A percentile compares a stretch with the other conserved stretches of the same genome.
phyloP scores from a whole-genome alignment of 2,113 vertebrate species.

The Epinephelus lanceolatus region DNA sequence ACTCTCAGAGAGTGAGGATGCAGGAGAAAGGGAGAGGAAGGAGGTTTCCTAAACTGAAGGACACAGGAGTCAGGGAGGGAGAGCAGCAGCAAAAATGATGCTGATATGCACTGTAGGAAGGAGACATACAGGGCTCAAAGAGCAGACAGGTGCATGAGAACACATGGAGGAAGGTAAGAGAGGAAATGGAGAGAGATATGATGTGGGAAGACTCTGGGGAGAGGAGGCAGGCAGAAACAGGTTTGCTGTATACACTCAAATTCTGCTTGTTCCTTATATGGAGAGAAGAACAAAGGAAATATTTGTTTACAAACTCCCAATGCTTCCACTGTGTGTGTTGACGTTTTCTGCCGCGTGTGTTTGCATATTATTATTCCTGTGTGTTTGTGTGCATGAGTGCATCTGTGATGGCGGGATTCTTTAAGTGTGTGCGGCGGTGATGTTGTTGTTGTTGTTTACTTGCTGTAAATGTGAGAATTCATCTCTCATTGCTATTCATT shows the following conservation, averaged over 20 bases:
- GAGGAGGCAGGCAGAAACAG: not conserved
- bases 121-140: not conserved
- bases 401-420: not conserved
- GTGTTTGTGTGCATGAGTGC: not conserved
- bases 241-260: constrained; percentile 12
- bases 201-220: constrained; percentile 17
- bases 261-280: constrained; percentile 27
- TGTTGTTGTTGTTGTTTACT: constrained; percentile 62
- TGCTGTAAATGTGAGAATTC: constrained; percentile 58
- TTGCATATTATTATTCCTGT: constrained; percentile 30
- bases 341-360: constrained; percentile 6
- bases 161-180: constrained; percentile 9
- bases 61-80: not conserved
- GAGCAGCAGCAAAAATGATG: not conserved
- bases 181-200: constrained; percentile 1
- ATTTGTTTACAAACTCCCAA: constrained; percentile 51
- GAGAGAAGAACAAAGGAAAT: constrained; percentile 26
- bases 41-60: not conserved
- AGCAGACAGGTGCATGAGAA: not conserved
- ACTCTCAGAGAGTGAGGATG: not conserved
- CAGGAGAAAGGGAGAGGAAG: not conserved
- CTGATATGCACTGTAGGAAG: not conserved
- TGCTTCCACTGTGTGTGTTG: constrained; percentile 19
- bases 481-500: constrained; percentile 72
- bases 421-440: not conserved